phyloP scores from a whole-genome alignment of 2,888 invertebrate species.

The Dicyrtomina minuta region DNA sequence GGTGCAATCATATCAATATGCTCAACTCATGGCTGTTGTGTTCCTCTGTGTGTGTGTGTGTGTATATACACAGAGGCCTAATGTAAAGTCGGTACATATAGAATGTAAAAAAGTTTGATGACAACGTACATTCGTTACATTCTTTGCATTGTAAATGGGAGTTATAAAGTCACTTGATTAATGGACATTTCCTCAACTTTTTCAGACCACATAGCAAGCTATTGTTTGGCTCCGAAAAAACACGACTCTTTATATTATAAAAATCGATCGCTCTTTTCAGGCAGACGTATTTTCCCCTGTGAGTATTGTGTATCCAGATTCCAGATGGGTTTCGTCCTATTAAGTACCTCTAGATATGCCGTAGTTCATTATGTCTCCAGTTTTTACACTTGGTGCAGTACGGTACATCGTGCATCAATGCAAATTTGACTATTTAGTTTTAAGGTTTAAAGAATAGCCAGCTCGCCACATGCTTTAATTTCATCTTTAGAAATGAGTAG shows the following conservation, averaged over 20 bases:
- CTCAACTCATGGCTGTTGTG: neutral
- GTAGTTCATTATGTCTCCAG: too few relatives aligned
- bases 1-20: constrained; percentile 3
- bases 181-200: constrained; percentile 44
- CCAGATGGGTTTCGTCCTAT: neutral
- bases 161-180: constrained; percentile 46
- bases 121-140: constrained; percentile 19
- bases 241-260: constrained; percentile 18
- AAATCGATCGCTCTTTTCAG: constrained; percentile 28
- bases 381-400: neutral
- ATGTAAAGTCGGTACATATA: neutral
- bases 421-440: too few relatives aligned
- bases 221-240: constrained; percentile 33
- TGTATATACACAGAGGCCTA: neutral
- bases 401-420: too few relatives aligned
- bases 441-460: too few relatives aligned
- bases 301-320: neutral
- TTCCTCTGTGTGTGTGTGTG: neutral
- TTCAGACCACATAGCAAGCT: constrained; percentile 43
- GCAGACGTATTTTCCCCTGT: constrained; percentile 17
- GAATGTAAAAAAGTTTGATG: constrained; percentile 26
- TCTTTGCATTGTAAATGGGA: constrained; percentile 37
- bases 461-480: too few relatives aligned
- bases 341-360: neutral
- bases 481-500: too few relatives aligned